Conservation (phyloP, 2,113 vertebrate genomes). For the Camelus dromedarius region DNA sequence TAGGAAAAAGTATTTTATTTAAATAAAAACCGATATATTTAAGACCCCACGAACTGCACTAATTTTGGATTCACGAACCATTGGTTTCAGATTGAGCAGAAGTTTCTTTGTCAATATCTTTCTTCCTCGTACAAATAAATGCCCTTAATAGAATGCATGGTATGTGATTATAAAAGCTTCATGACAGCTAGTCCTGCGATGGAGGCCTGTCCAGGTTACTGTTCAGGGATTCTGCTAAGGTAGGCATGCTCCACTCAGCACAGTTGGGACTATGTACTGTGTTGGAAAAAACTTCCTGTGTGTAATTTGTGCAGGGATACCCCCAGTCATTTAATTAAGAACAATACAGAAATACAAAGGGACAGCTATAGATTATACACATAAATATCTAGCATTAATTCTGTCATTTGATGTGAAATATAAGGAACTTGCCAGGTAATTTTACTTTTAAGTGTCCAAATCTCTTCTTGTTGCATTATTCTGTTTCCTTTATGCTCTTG, state of each 20-base stretch:
- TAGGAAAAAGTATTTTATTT: not conserved
- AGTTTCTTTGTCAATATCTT: not conserved
- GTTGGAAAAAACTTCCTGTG: not conserved
- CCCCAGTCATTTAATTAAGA: not conserved
- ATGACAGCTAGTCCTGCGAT: rapidly evolving
- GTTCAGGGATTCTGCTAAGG: too few species aligned
- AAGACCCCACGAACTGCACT: not conserved
- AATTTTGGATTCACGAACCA: not conserved
- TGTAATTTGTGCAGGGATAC: not conserved
- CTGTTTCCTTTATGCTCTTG: not conserved
- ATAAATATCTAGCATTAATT: not conserved
- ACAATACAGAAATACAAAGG: not conserved
- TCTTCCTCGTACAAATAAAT: not conserved
- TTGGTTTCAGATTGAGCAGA: not conserved
- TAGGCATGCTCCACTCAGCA: rapidly evolving
- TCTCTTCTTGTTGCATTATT: too few species aligned
- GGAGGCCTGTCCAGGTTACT: not conserved
- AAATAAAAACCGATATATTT: not conserved
- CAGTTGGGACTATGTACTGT: not conserved
- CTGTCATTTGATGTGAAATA: not conserved
- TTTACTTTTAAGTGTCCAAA: too few species aligned
- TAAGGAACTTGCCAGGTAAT: not conserved
- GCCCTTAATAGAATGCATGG: not conserved
- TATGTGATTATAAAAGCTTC: not conserved
- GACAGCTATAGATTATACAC: rapidly evolving